These are phyloP conservation scores for Agraylea sexmaculata DNA, from an alignment of 1,140 invertebrate genomes.

Conservation along the genomic window DNA sequence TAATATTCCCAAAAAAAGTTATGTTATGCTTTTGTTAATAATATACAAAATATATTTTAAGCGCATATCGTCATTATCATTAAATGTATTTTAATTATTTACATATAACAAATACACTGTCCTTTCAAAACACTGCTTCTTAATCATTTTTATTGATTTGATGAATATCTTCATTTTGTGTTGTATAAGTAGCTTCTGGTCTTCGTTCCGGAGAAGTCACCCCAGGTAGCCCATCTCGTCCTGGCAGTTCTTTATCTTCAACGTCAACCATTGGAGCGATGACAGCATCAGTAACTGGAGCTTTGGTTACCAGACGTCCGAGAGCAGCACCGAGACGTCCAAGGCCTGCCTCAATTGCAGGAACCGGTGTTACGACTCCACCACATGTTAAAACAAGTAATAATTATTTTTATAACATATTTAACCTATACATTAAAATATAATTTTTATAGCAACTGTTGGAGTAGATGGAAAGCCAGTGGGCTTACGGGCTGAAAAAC, in stretches of 20 bases:
- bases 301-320: slow-evolving; percentile 42
- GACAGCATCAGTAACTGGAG: slow-evolving; percentile 23
- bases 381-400: slow-evolving; percentile 19
- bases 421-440: background rate
- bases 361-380: slow-evolving; percentile 60
- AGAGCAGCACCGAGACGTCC: slow-evolving; percentile 51
- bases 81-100: too few species aligned
- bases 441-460: slow-evolving; percentile 2
- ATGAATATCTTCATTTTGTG: too few species aligned
- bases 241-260: slow-evolving; percentile 62
- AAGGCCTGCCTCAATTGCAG: slow-evolving; percentile 73
- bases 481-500: slow-evolving; percentile 18
- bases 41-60: too few species aligned
- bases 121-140: too few species aligned
- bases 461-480: slow-evolving; percentile 17
- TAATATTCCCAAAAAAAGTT: too few species aligned
- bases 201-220: slow-evolving; percentile 58
- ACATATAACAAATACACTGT: too few species aligned
- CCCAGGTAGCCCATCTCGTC: slow-evolving; percentile 61
- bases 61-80: too few species aligned
- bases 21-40: too few species aligned
- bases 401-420: background rate
- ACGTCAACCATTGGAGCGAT: slow-evolving; percentile 26
- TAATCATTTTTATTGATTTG: too few species aligned
- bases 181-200: slow-evolving; percentile 38